Conservation (phyloP, 23 tunicate genomes). For the Clavelina lepadiformis region DNA sequence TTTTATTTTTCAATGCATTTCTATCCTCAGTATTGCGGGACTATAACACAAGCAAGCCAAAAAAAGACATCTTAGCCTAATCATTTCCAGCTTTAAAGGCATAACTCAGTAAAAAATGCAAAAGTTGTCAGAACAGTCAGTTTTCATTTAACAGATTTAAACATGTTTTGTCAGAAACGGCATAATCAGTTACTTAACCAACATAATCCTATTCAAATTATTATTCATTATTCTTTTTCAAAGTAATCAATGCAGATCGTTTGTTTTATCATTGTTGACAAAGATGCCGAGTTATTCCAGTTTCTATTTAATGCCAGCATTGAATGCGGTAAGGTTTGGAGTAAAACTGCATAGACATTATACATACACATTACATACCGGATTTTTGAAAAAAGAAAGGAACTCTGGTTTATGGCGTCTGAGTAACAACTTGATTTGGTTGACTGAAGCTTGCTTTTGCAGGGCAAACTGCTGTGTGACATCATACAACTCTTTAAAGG, state of each 20-base stretch:
- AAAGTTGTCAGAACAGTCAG: too few species aligned
- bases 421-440: slow-evolving; percentile 42
- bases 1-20: slow-evolving; percentile 32
- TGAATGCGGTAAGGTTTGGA: too few species aligned
- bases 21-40: slow-evolving; percentile 54
- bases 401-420: slow-evolving; percentile 69
- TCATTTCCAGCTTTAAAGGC: neutral
- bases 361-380: slow-evolving; percentile 26
- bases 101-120: neutral
- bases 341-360: neutral
- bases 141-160: too few species aligned
- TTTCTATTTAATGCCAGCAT: too few species aligned
- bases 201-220: too few species aligned
- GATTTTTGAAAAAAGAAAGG: slow-evolving; percentile 57
- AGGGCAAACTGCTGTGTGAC: slow-evolving; percentile 46
- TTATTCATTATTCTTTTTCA: too few species aligned
- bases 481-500: slow-evolving; percentile 67
- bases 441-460: slow-evolving; percentile 21
- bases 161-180: too few species aligned
- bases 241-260: too few species aligned
- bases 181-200: too few species aligned
- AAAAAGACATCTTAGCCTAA: neutral
- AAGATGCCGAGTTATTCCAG: neutral
- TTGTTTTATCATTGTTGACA: neutral
- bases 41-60: slow-evolving; percentile 13